Conservation (phyloP, 2,113 vertebrate genomes). For the Nerophis ophidion region DNA sequence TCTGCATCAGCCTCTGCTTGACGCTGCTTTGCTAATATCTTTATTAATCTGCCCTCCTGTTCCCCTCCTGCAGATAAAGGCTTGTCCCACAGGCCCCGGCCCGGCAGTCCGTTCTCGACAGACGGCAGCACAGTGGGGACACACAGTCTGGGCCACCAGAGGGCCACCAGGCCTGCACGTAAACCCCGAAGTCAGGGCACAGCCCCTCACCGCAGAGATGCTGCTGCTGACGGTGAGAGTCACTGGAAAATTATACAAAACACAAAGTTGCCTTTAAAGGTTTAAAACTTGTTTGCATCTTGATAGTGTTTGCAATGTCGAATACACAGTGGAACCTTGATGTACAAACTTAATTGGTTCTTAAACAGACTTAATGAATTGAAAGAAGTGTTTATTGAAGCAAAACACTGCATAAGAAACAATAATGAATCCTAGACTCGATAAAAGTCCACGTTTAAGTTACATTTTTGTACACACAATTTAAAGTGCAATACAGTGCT, state of each 20-base stretch:
- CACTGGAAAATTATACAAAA: neutral
- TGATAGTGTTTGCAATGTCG: too few relatives aligned
- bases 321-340: too few relatives aligned
- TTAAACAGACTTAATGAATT: too few relatives aligned
- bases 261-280: too few relatives aligned
- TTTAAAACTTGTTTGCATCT: too few relatives aligned
- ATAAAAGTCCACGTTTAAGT: too few relatives aligned
- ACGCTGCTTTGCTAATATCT: constrained; percentile 19
- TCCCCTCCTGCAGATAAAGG: constrained; percentile 80
- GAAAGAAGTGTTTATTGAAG: too few relatives aligned
- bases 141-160: constrained; percentile 88
- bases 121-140: constrained; percentile 85
- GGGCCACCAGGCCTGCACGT: constrained; percentile 81
- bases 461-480: too few relatives aligned
- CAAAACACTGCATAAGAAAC: too few relatives aligned
- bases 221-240: constrained; percentile 84
- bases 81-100: constrained; percentile 84
- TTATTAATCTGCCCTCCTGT: constrained; percentile 35
- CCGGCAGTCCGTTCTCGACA: constrained; percentile 93
- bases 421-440: too few relatives aligned
- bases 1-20: constrained; percentile 18
- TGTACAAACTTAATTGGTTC: too few relatives aligned
- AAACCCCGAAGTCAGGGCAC: constrained; percentile 88
- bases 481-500: too few relatives aligned
- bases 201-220: constrained; percentile 85